These are phyloP conservation scores for Tiphia femorata DNA, from an alignment of 2,888 invertebrate species.

Conservation along the genomic window DNA sequence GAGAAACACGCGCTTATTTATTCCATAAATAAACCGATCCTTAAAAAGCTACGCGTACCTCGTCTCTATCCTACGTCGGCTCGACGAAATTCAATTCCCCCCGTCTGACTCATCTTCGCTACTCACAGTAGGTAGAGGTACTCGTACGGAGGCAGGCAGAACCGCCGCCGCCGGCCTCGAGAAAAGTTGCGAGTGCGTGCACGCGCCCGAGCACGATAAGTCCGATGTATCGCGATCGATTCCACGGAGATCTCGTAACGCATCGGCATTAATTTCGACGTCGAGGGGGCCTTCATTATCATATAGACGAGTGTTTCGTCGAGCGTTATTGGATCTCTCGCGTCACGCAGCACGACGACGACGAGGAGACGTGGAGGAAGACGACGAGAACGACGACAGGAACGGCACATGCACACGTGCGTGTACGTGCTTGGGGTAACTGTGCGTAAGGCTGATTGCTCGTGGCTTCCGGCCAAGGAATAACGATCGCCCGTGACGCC, in stretches of 20 bases:
- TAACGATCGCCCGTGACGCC: constrained; percentile 31
- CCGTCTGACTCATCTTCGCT: background rate
- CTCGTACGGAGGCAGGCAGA: no score
- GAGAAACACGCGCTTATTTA: no score
- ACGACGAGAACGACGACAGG: no score
- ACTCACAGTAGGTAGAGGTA: no score
- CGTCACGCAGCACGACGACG: no score
- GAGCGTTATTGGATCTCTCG: constrained; percentile 57
- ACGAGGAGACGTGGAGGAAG: no score
- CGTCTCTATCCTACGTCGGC: no score
- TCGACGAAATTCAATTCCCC: background rate
- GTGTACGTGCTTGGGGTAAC: constrained; percentile 55
- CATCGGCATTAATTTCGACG: constrained; percentile 58
- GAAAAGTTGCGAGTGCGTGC: no score
- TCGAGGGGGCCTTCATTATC: constrained; percentile 54
- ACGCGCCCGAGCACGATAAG: constrained; percentile 20
- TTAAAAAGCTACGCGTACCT: no score
- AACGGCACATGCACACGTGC: constrained; percentile 52
- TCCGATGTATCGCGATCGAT: constrained; percentile 45
- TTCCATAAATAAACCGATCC: no score
- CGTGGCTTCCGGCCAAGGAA: constrained; percentile 50
- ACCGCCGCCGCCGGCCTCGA: no score
- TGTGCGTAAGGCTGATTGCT: constrained; percentile 39
- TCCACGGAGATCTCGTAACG: constrained; percentile 39
- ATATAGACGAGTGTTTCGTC: constrained; percentile 65